phyloP scores from a whole-genome alignment of 1,140 invertebrate species.

The Gryon sp. region DNA sequence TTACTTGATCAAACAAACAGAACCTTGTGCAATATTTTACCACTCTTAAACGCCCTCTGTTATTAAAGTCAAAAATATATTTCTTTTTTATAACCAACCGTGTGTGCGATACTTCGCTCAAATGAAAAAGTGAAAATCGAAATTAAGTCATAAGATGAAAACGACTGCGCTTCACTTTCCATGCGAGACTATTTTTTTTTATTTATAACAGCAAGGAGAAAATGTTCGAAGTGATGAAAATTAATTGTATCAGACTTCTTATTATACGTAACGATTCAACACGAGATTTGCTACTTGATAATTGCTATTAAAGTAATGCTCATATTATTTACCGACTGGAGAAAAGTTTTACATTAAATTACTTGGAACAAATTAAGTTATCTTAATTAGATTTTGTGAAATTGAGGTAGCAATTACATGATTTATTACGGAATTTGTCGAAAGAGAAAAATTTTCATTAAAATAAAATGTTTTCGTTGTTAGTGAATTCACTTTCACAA shows the following conservation, averaged over 20 bases:
- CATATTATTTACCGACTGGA: slow-evolving; percentile 10
- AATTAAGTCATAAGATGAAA: background rate
- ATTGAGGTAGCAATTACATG: slow-evolving; percentile 4
- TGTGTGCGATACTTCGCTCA: too few species aligned
- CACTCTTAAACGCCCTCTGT: too few species aligned
- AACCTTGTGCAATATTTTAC: slow-evolving; percentile 5
- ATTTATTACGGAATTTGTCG: background rate
- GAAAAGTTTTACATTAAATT: slow-evolving; percentile 20
- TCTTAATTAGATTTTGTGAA: slow-evolving; percentile 11
- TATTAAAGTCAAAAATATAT: background rate
- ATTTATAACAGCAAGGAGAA: background rate
- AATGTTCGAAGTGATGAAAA: background rate
- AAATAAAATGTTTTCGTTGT: too few species aligned
- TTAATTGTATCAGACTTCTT: slow-evolving; percentile 22
- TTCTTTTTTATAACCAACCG: too few species aligned
- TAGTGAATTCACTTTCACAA: too few species aligned
- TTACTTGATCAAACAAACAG: slow-evolving; percentile 43
- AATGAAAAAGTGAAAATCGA: slow-evolving; percentile 25
- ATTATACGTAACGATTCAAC: slow-evolving; percentile 14
- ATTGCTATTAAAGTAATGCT: slow-evolving; percentile 18
- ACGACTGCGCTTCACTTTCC: slow-evolving; percentile 18
- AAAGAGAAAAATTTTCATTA: background rate
- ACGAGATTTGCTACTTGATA: background rate
- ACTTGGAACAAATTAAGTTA: slow-evolving; percentile 20
- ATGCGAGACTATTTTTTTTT: slow-evolving; percentile 18